Conservation (phyloP, 1,140 invertebrate genomes). For the Pachypeltis micranthus region DNA sequence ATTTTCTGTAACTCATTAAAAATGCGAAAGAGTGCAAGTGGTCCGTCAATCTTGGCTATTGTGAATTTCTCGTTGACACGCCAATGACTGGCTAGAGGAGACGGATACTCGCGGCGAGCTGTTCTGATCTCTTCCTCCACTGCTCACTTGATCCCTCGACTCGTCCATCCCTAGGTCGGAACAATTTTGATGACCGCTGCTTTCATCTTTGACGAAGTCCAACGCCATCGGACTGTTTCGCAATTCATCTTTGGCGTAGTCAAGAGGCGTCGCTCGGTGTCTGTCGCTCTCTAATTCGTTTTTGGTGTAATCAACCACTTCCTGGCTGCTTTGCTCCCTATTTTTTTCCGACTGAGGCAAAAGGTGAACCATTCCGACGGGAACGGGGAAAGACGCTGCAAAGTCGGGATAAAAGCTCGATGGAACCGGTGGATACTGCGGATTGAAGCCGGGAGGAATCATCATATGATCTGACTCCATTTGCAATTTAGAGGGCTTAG, state of each 20-base stretch:
- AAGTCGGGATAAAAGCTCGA: conserved; percentile 66
- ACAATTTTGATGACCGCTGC: conserved; percentile 18
- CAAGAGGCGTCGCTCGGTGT: conserved; percentile 17
- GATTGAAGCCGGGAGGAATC: conserved; percentile 45
- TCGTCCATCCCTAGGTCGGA: conserved; percentile 19
- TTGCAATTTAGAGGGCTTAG: conserved; percentile 35
- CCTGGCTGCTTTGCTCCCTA: conserved; percentile 27
- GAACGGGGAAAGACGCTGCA: conserved; percentile 60
- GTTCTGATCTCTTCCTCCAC: neutral
- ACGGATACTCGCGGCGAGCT: neutral
- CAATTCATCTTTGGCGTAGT: conserved; percentile 24
- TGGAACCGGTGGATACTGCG: conserved; percentile 42
- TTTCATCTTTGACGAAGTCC: conserved; percentile 26
- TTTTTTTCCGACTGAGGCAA: conserved; percentile 62
- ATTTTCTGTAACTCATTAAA: no score
- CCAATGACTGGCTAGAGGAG: neutral
- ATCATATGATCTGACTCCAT: conserved; percentile 29
- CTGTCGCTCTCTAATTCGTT: conserved; percentile 16
- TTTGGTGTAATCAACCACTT: conserved; percentile 6
- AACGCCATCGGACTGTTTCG: conserved; percentile 22
- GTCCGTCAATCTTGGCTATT: conserved; percentile 24
- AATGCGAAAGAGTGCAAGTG: neutral
- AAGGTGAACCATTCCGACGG: conserved; percentile 68
- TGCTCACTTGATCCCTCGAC: neutral
- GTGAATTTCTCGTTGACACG: conserved; percentile 11